phyloP scores from a whole-genome alignment of 64 coral and sea anemone species.

The Platygyra sinensis region DNA sequence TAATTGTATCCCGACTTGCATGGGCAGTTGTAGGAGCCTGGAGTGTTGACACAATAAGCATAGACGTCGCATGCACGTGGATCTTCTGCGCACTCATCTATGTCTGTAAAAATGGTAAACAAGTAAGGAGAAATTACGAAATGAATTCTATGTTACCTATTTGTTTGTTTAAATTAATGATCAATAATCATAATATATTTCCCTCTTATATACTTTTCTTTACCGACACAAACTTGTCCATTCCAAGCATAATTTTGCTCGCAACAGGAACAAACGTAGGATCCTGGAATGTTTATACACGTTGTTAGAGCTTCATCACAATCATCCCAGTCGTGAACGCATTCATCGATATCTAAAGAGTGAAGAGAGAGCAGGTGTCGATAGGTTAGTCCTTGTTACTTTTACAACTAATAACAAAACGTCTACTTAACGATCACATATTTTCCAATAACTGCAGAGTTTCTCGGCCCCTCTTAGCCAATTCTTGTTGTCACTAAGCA shows the following conservation, averaged over 20 bases:
- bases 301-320: background rate
- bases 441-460: no score
- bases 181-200: background rate
- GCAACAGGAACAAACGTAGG: background rate
- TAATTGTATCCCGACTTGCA: background rate
- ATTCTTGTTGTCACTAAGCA: no score
- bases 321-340: background rate
- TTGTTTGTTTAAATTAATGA: background rate
- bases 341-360: constrained; percentile 21
- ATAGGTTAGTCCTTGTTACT: background rate
- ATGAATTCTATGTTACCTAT: no score
- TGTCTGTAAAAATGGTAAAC: background rate
- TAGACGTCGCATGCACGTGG: background rate
- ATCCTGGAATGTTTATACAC: constrained; percentile 16
- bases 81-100: background rate
- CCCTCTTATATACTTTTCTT: background rate
- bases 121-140: background rate
- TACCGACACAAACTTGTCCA: constrained; percentile 17
- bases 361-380: background rate
- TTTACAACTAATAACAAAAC: background rate
- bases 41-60: background rate
- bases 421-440: background rate
- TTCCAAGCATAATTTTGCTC: background rate
- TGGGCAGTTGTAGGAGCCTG: background rate
- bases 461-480: no score